Conservation (phyloP, 30 jellyfish, hydroid and myxozoan genomes). For the Pelagia noctiluca region DNA sequence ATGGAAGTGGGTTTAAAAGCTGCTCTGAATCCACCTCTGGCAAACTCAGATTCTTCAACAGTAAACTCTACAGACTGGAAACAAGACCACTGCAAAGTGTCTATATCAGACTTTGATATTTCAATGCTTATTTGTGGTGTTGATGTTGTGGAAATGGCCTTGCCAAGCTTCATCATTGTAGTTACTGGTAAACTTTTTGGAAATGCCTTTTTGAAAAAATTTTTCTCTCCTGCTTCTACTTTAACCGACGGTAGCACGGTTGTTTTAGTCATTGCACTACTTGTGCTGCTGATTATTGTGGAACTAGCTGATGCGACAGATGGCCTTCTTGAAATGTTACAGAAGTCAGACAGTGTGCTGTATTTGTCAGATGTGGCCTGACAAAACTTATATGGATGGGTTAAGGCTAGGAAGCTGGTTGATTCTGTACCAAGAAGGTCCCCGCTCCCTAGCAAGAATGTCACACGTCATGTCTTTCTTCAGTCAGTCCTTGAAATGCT, state of each 20-base stretch:
- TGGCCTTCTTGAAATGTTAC: too few species aligned
- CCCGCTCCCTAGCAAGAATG: constrained; percentile 49
- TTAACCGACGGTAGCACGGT: background rate
- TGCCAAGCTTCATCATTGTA: background rate
- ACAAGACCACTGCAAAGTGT: constrained; percentile 36
- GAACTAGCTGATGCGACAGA: background rate
- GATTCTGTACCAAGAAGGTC: constrained; percentile 33
- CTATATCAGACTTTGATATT: constrained; percentile 26
- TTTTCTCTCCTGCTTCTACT: background rate
- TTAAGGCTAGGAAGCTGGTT: constrained; percentile 18
- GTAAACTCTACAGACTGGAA: background rate
- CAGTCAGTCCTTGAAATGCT: constrained; percentile 34
- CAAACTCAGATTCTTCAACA: constrained; percentile 8
- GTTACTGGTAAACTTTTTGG: constrained; percentile 19
- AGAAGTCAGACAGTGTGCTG: background rate
- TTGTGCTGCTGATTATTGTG: background rate
- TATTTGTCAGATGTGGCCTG: constrained; percentile 1
- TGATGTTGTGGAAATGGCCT: background rate
- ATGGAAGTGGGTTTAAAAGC: constrained; percentile 36
- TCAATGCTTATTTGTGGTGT: background rate
- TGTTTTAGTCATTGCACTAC: constrained; percentile 1
- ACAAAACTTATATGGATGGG: constrained; percentile 39
- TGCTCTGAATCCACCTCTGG: constrained; percentile 30
- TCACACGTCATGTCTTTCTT: constrained; percentile 35
- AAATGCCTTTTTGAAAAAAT: background rate